Base-by-base conservation (phyloP, 64 coral and sea anemone species). In the Cladopsammia gracilis region DNA sequence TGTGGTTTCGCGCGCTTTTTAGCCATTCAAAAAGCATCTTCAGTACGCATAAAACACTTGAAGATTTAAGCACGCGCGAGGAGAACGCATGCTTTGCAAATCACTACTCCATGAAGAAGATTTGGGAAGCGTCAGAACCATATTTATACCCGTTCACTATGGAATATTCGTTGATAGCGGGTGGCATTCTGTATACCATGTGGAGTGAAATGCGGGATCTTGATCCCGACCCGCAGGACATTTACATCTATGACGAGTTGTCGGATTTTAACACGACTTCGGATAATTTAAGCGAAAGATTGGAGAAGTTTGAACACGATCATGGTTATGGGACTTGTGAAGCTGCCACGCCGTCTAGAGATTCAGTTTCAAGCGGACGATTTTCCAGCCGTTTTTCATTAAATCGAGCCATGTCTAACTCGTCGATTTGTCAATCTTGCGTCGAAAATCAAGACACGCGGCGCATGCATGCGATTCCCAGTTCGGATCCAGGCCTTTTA, bases 221-320 rank as follows among this genome's bases (percentile, higher is more conserved):
- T 10, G 98, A 99, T 90, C 98, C 98, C 54, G 95, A 96, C 15
- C 98, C 98, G 18, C 94, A 99, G 48, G 98, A 99, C 51, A 99
- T 99, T 66, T 99, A 99, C 59, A 99, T 99, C 77, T 96, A 99
- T 56, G 98, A 99, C 51, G 98, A 99, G 78, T 61, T 99, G 3
- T 96, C 98, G 9, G 98, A 99, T 67, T 96, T 99, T 68, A 96
- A 99, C 45, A 96, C 98, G 13, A 98, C 96, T 10, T 90, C 96
- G 1, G 96, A 98, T 75, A 98, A 94, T 58, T 77, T 98, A 43
- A 98, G 96, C 46, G 93, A 95, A 22, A 73, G 89, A 71, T 87
- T 95, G 16, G 96, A 98, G 44, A 93, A 98, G 71, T 98, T 87
- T 42, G 92, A 98, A 26, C 90, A 98, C 20, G 96, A 98, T 23